Base-by-base conservation (phyloP, 2,113 vertebrate species). In the Burhinus bistriatus region DNA sequence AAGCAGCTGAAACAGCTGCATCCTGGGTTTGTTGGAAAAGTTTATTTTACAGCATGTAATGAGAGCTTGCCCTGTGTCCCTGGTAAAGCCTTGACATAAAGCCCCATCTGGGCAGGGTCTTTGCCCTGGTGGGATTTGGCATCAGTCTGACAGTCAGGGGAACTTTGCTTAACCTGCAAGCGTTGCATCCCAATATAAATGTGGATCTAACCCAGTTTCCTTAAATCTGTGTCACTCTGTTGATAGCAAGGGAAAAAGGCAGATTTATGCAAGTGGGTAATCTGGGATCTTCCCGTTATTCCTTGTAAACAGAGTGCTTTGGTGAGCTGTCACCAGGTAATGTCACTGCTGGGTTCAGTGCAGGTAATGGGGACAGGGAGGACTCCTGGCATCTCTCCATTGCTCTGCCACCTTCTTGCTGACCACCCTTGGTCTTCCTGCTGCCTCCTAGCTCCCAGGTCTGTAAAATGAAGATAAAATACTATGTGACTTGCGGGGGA, bases 1-100 rank as follows among this genome's bases (percentile, higher is more conserved):
- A 92, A 80, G 85, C 92, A 86, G 93, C 85, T 93, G 88, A 75
- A 90, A 78, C 86, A 71, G 92, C 92, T 93, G 84, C 73, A n/a
- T 84, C 55, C 54, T 54, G 80, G 76, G 8, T 15, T 76, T 68
- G 55, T 34, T 70, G 72, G 79, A 66, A 40, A 75, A 68, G 73
- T 90, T 89, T 64, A 30, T 93, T 87, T 89, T 75, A 89, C 77
- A 81, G 3, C 30, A 13, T 17, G 23, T 89, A 36, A 42, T 44
- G 54, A 64, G 49, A 87, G 20, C 47, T 92, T 73, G 66, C 77
- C 62, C 73, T 1, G 1, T 45, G n/a, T 47, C 65, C 27, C 65
- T 47, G 44, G n/a, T 75, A 84, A 65, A 91, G 83, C 65, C 49
- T 75, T 84, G 57, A 52, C 61, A 44, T 21, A 52, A 92, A 87